A percentile compares a stretch with the other conserved stretches of the same genome.
Conservation (phyloP, 2,797 vertebrate genomes). For the Halcyon chelicuti region DNA sequence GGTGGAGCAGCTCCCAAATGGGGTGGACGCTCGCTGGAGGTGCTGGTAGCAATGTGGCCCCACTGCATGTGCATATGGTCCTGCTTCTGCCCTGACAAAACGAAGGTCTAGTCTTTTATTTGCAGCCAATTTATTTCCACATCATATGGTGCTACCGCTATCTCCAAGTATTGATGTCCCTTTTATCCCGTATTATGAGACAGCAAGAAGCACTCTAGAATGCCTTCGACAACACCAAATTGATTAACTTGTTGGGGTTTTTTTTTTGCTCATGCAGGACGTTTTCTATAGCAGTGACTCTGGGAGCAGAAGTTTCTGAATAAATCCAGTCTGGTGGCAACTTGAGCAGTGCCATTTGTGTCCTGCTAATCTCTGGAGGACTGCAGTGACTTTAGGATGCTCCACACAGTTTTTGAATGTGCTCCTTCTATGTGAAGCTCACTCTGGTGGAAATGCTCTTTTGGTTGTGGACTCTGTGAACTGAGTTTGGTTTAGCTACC, state of each 20-base stretch:
- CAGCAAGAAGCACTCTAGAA: not conserved
- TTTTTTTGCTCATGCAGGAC: not conserved
- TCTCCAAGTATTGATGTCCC: not conserved
- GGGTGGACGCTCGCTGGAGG: not conserved
- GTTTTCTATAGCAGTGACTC: not conserved
- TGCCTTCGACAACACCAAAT: not conserved
- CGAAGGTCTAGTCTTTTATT: not conserved
- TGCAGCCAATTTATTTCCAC: not conserved
- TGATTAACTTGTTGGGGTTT: not conserved
- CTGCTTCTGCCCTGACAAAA: not conserved
- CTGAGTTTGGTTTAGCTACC: not conserved
- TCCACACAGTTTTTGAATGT: fast-evolving
- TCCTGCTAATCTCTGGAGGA: not conserved
- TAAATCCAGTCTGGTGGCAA: not conserved
- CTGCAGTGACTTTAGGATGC: not conserved
- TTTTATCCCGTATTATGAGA: not conserved
- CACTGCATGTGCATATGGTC: not conserved
- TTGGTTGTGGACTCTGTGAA: not conserved
- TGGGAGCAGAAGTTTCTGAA: not conserved
- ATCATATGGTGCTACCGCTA: fast-evolving
- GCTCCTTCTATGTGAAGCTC: not conserved
- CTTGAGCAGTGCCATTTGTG: not conserved
- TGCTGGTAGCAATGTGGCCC: not conserved
- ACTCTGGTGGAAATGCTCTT: not conserved
- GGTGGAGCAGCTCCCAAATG: not conserved